Percentiles rank a stretch among this genome's conserved stretches.
Conservation (phyloP, 2,113 vertebrate genomes). For the Gobiocypris rarus region DNA sequence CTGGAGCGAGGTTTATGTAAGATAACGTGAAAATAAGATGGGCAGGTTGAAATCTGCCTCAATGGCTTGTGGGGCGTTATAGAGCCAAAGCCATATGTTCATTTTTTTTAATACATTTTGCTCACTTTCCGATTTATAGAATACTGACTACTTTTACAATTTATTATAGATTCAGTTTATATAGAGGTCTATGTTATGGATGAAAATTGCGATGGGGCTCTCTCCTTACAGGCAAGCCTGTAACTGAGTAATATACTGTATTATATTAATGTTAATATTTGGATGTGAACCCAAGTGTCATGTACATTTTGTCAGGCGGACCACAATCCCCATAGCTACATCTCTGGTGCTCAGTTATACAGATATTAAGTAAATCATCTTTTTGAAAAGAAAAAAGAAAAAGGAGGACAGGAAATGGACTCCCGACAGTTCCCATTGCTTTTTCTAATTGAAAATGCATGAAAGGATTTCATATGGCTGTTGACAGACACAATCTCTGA, state of each 20-base stretch:
- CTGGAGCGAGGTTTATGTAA: no score
- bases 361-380: conserved; percentile 1
- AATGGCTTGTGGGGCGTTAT: no score
- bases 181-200: no score
- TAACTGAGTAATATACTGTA: background rate
- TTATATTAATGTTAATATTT: background rate
- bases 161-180: no score
- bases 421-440: conserved; percentile 55
- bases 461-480: conserved; percentile 74
- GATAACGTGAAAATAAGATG: no score
- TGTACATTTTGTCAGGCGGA: background rate
- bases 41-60: no score
- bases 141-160: no score
- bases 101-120: no score
- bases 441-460: conserved; percentile 77
- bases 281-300: background rate
- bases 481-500: conserved; percentile 73
- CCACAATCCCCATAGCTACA: background rate
- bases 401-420: conserved; percentile 55
- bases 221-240: no score
- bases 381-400: conserved; percentile 52
- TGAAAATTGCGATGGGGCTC: no score
- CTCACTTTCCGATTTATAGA: no score
- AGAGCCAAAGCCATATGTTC: no score
- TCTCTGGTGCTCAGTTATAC: background rate